A percentile compares a stretch with the other conserved stretches of the same genome.
Conservation (phyloP, 1,140 invertebrate species). For the Lanistes nyassanus region DNA sequence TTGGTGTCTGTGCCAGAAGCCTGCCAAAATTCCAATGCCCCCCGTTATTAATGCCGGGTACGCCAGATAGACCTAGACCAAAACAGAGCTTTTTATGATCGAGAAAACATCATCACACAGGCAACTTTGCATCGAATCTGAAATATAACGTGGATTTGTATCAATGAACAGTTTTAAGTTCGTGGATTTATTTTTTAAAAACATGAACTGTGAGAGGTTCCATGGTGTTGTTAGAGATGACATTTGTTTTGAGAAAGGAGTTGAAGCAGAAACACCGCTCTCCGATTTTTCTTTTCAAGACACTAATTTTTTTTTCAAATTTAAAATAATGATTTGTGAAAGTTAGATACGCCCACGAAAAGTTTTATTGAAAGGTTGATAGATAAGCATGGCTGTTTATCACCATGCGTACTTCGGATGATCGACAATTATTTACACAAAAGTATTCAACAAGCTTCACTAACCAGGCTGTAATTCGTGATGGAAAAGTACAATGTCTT, state of each 20-base stretch:
- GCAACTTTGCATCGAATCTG: not conserved
- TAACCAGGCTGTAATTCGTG: constrained; percentile 13
- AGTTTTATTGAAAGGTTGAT: too few relatives aligned
- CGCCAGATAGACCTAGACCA: not conserved
- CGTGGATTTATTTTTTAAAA: too few relatives aligned
- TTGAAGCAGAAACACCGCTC: too few relatives aligned
- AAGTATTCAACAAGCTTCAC: not conserved
- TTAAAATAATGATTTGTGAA: not conserved
- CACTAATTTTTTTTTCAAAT: too few relatives aligned
- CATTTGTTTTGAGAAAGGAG: too few relatives aligned
- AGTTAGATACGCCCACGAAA: not conserved
- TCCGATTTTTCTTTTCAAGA: too few relatives aligned
- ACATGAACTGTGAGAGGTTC: not conserved
- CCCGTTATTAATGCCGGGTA: constrained; percentile 14
- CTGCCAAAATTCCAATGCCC: not conserved
- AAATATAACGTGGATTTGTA: not conserved
- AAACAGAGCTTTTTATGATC: not conserved
- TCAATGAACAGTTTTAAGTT: not conserved
- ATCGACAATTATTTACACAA: too few relatives aligned
- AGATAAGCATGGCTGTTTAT: too few relatives aligned
- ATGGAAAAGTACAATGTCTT: not conserved
- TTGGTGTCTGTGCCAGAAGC: not conserved
- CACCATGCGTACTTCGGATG: too few relatives aligned
- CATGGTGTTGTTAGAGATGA: not conserved
- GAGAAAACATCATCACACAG: not conserved